A percentile compares a stretch with the other conserved stretches of the same genome.
These are phyloP conservation scores for Anas acuta DNA, from an alignment of 2,797 vertebrate species.

Conservation along the genomic window DNA sequence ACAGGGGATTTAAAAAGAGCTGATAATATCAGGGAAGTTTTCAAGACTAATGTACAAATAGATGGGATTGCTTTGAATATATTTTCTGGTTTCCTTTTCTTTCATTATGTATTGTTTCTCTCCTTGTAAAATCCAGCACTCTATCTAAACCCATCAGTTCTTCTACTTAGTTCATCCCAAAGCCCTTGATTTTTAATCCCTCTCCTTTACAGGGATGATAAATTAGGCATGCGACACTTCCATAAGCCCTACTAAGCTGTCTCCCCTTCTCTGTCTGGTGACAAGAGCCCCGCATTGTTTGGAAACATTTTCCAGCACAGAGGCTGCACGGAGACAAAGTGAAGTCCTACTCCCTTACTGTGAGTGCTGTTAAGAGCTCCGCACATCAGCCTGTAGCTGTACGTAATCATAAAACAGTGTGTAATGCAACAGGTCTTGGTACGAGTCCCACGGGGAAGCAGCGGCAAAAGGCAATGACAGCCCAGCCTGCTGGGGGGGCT, in stretches of 20 bases:
- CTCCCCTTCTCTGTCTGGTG: not conserved
- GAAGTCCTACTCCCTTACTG: not conserved
- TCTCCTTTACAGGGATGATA: not conserved
- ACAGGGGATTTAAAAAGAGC: not conserved
- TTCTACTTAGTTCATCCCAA: not conserved
- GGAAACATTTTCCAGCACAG: not conserved
- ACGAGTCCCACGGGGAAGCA: not conserved
- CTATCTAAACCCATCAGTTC: not conserved
- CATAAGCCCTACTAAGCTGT: not conserved
- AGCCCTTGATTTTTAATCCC: conserved; percentile 14
- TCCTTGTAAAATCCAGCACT: not conserved
- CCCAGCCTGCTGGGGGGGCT: not conserved
- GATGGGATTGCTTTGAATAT: not conserved
- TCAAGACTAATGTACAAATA: not conserved
- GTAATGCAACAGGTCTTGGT: not conserved
- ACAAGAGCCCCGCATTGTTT: not conserved
- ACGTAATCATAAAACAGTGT: no score
- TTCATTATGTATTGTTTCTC: not conserved
- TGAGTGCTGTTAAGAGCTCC: not conserved
- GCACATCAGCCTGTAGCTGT: not conserved
- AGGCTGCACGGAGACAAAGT: not conserved
- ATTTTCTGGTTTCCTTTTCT: not conserved
- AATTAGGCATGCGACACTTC: not conserved
- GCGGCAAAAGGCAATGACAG: not conserved
- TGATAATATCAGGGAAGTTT: not conserved